These are phyloP conservation scores for Oceanodroma leucorhoa DNA, from an alignment of 2,797 vertebrate genomes.

Conservation along the genomic window DNA sequence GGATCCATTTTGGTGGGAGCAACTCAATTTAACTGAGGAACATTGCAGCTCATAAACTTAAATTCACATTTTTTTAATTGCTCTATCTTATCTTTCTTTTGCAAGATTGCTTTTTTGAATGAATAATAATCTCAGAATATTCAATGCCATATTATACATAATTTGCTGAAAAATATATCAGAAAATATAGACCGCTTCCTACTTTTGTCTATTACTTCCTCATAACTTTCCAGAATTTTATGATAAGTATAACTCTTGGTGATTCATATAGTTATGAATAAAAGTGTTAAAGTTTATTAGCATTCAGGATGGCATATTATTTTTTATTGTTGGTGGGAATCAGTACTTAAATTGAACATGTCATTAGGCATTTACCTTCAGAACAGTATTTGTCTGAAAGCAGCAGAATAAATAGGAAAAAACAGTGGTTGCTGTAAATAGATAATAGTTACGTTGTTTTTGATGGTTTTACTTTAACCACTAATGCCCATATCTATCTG, in stretches of 20 bases:
- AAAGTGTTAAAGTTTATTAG: constrained; percentile 30
- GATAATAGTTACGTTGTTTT: neutral
- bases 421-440: neutral
- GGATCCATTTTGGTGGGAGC: neutral
- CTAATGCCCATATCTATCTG: neutral
- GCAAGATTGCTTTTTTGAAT: neutral
- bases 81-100: neutral
- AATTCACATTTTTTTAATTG: neutral
- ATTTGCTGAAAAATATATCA: neutral
- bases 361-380: constrained; percentile 8
- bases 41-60: neutral
- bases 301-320: neutral
- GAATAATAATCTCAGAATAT: neutral
- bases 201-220: neutral
- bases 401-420: neutral
- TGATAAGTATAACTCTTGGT: constrained; percentile 2
- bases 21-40: neutral
- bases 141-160: neutral
- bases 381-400: neutral
- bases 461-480: neutral
- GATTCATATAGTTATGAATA: constrained; percentile 10
- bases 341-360: neutral
- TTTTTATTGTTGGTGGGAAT: constrained; percentile 6
- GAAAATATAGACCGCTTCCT: neutral
- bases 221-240: constrained; percentile 31